Evolutionary conservation across 2,797 vertebrate species (phyloP).

Genomic region (Ataeniobius toweri): DNA sequence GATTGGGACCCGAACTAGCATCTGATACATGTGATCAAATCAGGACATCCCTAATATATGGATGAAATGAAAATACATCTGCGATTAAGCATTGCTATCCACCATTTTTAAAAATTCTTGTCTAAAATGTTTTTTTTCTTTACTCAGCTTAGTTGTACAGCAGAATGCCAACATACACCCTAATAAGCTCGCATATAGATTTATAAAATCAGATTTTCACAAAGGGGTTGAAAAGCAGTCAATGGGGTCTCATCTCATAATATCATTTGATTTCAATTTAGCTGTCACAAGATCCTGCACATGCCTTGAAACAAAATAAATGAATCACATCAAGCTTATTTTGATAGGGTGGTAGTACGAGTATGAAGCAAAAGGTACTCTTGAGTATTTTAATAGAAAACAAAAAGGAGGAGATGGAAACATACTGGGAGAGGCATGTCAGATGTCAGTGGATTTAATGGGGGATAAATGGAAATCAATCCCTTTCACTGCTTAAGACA

Average conservation of each 20-base stretch:
- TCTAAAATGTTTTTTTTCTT: constrained; percentile 4
- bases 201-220: constrained; percentile 19
- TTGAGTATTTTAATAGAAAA: constrained; percentile 86
- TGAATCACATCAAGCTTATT: constrained; percentile 74
- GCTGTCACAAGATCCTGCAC: constrained; percentile 36
- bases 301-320: constrained; percentile 37
- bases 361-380: constrained; percentile 59
- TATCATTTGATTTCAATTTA: constrained; percentile 59
- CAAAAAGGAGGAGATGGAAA: constrained; percentile 63
- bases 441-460: constrained; percentile 85
- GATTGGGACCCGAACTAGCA: not conserved
- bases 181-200: constrained; percentile 51
- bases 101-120: not conserved
- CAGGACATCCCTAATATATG: not conserved
- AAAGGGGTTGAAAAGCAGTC: constrained; percentile 43
- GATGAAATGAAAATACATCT: not conserved
- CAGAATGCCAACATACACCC: constrained; percentile 33
- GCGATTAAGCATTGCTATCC: not conserved
- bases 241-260: constrained; percentile 41
- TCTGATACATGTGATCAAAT: not conserved
- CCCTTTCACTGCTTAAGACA: constrained; percentile 76
- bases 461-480: constrained; percentile 86
- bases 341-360: constrained; percentile 75
- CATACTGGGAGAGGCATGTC: constrained; percentile 67
- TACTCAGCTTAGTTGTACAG: constrained; percentile 16